phyloP scores from a whole-genome alignment of 2,797 vertebrate genomes.

The Hoplostethus mediterraneus region DNA sequence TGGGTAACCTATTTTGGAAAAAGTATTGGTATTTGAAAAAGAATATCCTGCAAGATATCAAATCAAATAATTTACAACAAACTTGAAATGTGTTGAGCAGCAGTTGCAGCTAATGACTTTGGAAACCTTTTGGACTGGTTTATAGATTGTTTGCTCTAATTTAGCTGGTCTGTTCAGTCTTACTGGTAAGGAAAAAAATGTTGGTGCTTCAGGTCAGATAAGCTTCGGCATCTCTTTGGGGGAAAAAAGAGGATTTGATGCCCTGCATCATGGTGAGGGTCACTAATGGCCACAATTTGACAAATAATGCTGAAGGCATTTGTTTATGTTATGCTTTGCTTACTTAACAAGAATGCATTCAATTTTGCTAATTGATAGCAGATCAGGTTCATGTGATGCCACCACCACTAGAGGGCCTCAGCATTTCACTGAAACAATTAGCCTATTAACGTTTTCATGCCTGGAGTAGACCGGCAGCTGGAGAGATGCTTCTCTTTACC shows the following conservation, averaged over 20 bases:
- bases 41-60: not conserved
- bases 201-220: not conserved
- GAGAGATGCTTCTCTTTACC: slow-evolving; percentile 8
- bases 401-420: slow-evolving; percentile 78
- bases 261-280: too few species aligned
- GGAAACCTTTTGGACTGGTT: not conserved
- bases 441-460: not conserved
- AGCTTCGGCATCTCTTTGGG: not conserved
- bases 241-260: too few species aligned
- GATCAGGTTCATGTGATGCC: too few species aligned
- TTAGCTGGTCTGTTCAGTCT: not conserved
- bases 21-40: too few species aligned
- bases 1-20: not conserved
- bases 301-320: too few species aligned
- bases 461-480: slow-evolving; percentile 1
- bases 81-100: not conserved
- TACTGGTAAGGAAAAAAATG: not conserved
- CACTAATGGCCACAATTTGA: too few species aligned
- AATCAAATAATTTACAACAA: not conserved
- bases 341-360: too few species aligned
- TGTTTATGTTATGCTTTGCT: too few species aligned
- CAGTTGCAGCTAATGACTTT: not conserved
- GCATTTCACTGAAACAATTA: slow-evolving; percentile 25
- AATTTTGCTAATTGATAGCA: too few species aligned
- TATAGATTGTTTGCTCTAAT: not conserved